A percentile compares a stretch with the other conserved stretches of the same genome.
phyloP scores from a whole-genome alignment of 2,797 vertebrate species.

The Cyclura pinguis region DNA sequence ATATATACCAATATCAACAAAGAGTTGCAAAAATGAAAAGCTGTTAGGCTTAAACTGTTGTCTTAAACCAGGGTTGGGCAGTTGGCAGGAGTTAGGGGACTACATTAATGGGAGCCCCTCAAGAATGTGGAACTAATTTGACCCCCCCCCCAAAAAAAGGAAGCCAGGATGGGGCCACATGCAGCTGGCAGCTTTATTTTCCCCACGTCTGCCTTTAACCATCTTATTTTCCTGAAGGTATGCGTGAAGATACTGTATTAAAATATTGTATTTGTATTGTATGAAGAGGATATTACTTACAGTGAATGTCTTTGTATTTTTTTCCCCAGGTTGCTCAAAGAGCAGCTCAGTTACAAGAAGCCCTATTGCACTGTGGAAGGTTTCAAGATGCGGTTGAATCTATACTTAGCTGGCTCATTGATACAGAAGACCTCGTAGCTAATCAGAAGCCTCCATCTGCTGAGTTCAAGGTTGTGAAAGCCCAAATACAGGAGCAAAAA shows the following conservation, averaged over 20 bases:
- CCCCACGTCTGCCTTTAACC: background rate
- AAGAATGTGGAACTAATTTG: too few species aligned
- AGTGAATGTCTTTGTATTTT: slow-evolving; percentile 15
- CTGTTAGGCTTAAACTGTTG: background rate
- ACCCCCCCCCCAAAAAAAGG: too few species aligned
- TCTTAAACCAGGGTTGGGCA: background rate
- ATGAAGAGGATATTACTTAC: background rate
- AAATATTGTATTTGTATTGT: background rate
- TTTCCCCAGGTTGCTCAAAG: slow-evolving; percentile 91
- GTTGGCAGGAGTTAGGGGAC: too few species aligned
- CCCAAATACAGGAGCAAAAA: slow-evolving; percentile 99
- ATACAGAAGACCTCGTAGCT: slow-evolving; percentile 96
- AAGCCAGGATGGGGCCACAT: too few species aligned
- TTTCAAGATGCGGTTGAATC: slow-evolving; percentile 99
- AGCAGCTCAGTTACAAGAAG: slow-evolving; percentile 94
- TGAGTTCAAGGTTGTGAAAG: slow-evolving; percentile 99
- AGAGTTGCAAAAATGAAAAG: background rate
- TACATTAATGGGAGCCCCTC: too few species aligned
- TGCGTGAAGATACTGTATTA: background rate
- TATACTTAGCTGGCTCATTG: slow-evolving; percentile 95
- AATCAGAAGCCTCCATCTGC: slow-evolving; percentile 96
- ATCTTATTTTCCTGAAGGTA: slow-evolving; percentile 25
- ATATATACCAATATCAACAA: background rate
- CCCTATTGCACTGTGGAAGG: slow-evolving; percentile 94
- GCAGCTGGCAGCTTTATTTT: too few species aligned